Conservation (phyloP, 2,113 vertebrate genomes). For the Cepphus grylle region DNA sequence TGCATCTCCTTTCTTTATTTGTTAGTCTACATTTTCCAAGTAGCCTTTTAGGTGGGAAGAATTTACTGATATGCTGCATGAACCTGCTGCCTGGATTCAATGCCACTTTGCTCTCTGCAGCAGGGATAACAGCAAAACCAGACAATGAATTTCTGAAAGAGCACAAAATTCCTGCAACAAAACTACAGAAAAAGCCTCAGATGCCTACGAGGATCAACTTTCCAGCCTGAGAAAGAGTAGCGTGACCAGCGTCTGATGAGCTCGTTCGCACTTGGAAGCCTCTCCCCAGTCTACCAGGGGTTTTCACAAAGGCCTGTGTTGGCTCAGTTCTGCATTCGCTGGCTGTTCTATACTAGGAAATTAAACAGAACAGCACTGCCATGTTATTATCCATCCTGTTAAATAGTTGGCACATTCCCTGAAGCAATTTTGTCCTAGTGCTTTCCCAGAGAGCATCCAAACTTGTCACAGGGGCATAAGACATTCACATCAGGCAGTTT, state of each 20-base stretch:
- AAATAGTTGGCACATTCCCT: neutral
- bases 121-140: neutral
- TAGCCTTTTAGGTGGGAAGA: neutral
- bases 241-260: neutral
- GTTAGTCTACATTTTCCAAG: neutral
- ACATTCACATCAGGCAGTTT: neutral
- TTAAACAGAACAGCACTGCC: neutral
- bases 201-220: neutral
- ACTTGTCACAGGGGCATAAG: neutral
- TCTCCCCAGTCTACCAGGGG: neutral
- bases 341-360: neutral
- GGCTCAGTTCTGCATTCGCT: neutral
- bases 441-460: neutral
- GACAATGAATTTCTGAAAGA: neutral
- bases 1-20: neutral
- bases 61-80: neutral
- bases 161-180: neutral
- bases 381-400: neutral
- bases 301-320: neutral
- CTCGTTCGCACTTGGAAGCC: neutral
- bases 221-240: neutral
- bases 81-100: rapidly evolving
- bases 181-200: neutral
- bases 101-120: neutral
- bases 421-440: neutral